phyloP scores from a whole-genome alignment of 2,797 vertebrate genomes.

The Selene dorsalis region DNA sequence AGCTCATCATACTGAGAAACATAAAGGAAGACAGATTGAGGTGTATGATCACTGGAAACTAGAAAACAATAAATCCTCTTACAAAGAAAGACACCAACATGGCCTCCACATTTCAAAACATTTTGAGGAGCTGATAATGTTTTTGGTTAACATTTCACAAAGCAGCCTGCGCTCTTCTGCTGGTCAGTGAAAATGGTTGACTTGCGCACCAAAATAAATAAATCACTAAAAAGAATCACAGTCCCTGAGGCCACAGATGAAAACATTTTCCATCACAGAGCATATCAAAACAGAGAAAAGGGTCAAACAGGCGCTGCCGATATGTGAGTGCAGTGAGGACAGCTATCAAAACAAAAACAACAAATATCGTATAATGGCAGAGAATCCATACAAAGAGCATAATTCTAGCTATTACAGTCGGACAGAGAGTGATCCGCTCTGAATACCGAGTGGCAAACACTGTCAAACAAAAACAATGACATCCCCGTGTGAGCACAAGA shows the following conservation, averaged over 20 bases:
- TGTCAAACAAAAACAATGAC: constrained; percentile 33
- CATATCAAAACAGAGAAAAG: constrained; percentile 48
- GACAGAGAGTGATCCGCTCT: constrained; percentile 27
- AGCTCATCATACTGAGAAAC: constrained; percentile 93
- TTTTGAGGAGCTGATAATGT: constrained; percentile 21
- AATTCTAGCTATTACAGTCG: constrained; percentile 43
- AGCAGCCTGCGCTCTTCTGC: constrained; percentile 10
- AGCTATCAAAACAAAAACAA: constrained; percentile 57
- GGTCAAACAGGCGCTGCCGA: constrained; percentile 33
- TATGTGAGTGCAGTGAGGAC: constrained; percentile 48
- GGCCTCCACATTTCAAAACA: constrained; percentile 26
- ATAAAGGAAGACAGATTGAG: constrained; percentile 30
- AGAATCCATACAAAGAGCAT: constrained; percentile 37
- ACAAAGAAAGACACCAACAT: constrained; percentile 5
- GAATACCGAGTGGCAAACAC: constrained; percentile 50
- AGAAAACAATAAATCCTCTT: constrained; percentile 41
- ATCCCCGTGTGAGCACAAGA: constrained; percentile 25
- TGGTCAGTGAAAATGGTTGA: constrained; percentile 43
- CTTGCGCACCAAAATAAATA: constrained; percentile 53
- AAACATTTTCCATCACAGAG: constrained; percentile 42
- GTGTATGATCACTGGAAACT: constrained; percentile 40
- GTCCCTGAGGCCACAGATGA: constrained; percentile 36
- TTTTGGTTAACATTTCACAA: constrained; percentile 48
- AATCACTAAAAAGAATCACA: constrained; percentile 39
- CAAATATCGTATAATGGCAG: constrained; percentile 42